Base-by-base conservation (phyloP, 2,888 invertebrate species). In the Cantharis lateralis region DNA sequence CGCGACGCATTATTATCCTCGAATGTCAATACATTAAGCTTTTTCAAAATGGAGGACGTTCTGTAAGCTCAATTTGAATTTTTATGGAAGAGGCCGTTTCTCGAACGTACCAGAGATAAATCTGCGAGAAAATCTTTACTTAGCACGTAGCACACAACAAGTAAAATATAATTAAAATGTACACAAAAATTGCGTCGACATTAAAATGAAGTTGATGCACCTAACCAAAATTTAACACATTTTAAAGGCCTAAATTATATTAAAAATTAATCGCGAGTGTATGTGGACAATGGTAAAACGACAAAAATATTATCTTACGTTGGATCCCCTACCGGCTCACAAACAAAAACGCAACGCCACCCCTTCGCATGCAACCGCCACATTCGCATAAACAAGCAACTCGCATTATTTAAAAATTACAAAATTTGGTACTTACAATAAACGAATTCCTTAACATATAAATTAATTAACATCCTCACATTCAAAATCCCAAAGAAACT, bases 1-100 rank as follows among this genome's bases (percentile, higher is more conserved):
- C 88, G 80, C 91, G 91, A 89, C 91, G 91, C 92, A 92, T 91
- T 82, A 32, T 73, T 62, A 74, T 78, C 72, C 78, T 75, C 75
- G 68, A 76, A 75, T 75, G 79, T 79, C 77, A 79, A 77, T 77
- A 75, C 75, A 79, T 79, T 75, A 75, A 75, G 72, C 73, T 75
- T 79, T 77, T 76, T 72, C 79, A 79, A 79, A 77, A 79, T 79
- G 76, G 79, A 77, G 79, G 79, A 77, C 76, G 74, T 76, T 76
- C 70, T 74, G 68, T 72, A 78, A 74, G 71, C 77, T 74, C 71
- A 71, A 71, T 74, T 77, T 77, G 68, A 63, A 76, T 66, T 70
- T 69, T 48, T 76, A 70, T 66, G 15, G 64, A 16, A 73, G 70
- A 48, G 61, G 73, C 32, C 62, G 68, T 70, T 71, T 71, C 61